Evolutionary conservation across 2,113 vertebrate genomes (phyloP).

Genomic region (Fregata magnificens): DNA sequence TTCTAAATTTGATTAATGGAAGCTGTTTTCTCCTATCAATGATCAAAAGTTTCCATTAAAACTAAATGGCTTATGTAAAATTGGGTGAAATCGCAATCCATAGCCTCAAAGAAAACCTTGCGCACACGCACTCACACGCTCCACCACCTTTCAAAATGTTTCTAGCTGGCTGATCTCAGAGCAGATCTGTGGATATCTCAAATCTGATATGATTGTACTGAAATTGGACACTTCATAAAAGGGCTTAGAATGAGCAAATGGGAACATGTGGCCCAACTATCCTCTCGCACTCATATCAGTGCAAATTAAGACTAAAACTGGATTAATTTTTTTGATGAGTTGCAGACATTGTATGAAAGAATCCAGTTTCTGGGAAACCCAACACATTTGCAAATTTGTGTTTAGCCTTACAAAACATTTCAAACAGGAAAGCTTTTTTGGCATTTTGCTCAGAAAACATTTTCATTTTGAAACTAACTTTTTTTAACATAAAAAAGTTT

Average conservation of each 20-base stretch:
- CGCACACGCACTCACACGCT: not conserved
- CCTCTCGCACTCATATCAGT: not conserved
- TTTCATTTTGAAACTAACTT: not conserved
- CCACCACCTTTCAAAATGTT: not conserved
- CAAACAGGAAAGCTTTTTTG: not conserved
- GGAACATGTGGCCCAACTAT: not conserved
- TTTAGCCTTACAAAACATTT: not conserved
- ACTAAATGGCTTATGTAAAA: not conserved
- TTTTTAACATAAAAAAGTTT: not conserved
- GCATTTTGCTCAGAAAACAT: not conserved
- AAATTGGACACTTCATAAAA: not conserved
- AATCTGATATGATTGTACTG: not conserved
- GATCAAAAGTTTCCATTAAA: conserved; percentile 58
- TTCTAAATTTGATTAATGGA: not conserved
- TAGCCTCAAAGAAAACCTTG: not conserved
- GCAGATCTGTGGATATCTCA: not conserved
- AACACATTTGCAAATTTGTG: not conserved
- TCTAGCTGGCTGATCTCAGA: not conserved
- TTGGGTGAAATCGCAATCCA: not conserved
- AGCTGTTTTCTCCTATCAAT: not conserved
- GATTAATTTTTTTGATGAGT: not conserved
- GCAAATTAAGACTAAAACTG: not conserved
- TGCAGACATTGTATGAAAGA: not conserved
- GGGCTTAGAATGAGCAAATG: not conserved
- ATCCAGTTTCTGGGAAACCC: not conserved